A percentile compares a stretch with the other conserved stretches of the same genome.
phyloP scores from a whole-genome alignment of 1,140 invertebrate species.

The Cecropterus lyciades region DNA sequence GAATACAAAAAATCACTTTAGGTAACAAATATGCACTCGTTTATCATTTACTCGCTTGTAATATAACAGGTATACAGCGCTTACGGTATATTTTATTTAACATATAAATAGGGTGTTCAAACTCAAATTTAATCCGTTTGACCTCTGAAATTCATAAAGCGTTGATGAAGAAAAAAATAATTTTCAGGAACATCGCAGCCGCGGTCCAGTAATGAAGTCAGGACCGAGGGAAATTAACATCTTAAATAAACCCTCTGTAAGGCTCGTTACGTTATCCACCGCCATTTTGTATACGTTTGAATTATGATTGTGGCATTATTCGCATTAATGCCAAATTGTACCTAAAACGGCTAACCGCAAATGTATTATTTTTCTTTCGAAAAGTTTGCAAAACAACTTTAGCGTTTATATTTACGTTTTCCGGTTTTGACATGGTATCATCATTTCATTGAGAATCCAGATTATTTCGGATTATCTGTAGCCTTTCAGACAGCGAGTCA shows the following conservation, averaged over 20 bases:
- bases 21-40: too few species aligned
- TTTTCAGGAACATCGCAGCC: slow-evolving; percentile 4
- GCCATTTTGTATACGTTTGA: background rate
- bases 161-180: slow-evolving; percentile 8
- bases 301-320: slow-evolving; percentile 1
- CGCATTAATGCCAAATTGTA: background rate
- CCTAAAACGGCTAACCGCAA: background rate
- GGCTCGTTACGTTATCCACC: background rate
- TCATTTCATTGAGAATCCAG: too few species aligned
- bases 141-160: slow-evolving; percentile 2
- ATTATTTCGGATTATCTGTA: too few species aligned
- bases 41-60: too few species aligned
- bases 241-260: background rate
- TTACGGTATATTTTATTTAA: too few species aligned
- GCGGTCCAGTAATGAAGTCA: slow-evolving; percentile 12
- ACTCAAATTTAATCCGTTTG: background rate
- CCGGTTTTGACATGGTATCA: too few species aligned
- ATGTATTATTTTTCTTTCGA: background rate
- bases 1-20: too few species aligned
- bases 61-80: too few species aligned
- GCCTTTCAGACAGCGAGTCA: too few species aligned
- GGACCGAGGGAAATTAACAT: slow-evolving; percentile 17
- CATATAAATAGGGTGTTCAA: background rate
- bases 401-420: too few species aligned
- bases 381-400: too few species aligned